A percentile compares a stretch with the other conserved stretches of the same genome.
Conservation (phyloP, 2,113 vertebrate genomes). For the Gallinago paraguaiae region DNA sequence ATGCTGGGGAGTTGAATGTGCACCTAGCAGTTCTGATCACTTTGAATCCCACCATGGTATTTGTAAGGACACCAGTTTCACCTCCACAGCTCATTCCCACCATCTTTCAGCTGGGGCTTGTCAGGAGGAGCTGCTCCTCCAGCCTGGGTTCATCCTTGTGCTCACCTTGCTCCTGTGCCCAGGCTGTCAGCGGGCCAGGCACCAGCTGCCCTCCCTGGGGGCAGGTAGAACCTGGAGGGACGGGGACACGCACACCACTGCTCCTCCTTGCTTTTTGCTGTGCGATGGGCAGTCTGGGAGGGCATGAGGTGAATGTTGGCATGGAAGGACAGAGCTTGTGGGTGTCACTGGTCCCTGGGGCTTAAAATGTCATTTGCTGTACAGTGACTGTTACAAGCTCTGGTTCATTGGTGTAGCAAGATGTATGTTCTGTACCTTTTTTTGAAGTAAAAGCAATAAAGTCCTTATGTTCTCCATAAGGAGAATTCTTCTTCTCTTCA, state of each 20-base stretch:
- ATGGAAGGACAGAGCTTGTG: not conserved
- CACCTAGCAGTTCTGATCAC: not conserved
- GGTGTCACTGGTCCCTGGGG: not conserved
- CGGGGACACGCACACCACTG: not conserved
- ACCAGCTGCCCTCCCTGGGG: not conserved
- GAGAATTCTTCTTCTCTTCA: too few relatives aligned
- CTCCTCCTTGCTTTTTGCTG: not conserved
- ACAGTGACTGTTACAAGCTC: not conserved
- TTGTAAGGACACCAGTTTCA: not conserved
- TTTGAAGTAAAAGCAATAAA: not conserved
- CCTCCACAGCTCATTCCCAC: not conserved
- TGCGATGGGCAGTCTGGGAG: not conserved
- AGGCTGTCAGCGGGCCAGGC: not conserved
- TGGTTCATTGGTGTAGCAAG: not conserved
- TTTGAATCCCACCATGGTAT: fast-evolving
- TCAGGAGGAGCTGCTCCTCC: not conserved
- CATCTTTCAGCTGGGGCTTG: not conserved
- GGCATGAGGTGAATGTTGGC: not conserved
- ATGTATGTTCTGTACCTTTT: not conserved
- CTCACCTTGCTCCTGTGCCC: not conserved
- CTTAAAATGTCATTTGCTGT: not conserved
- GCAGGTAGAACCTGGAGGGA: not conserved
- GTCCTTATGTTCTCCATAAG: not conserved
- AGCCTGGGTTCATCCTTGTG: not conserved
- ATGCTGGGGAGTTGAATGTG: not conserved